Base-by-base conservation (phyloP, 2,888 invertebrate genomes). In the Tachystola acroxantha region DNA sequence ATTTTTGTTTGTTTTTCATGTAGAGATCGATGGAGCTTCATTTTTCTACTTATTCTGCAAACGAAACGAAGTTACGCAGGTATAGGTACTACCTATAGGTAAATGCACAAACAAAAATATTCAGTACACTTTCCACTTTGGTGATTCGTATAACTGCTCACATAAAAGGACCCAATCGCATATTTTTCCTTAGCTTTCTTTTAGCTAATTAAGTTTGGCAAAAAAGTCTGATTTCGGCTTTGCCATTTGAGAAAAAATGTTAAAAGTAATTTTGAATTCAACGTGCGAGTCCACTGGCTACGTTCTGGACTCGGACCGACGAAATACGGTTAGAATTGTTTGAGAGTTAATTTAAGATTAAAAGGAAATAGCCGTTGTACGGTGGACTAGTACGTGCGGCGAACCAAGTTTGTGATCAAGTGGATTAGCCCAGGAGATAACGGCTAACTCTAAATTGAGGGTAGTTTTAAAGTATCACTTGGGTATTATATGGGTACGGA, bases 281-380 rank as follows among this genome's bases (percentile, higher is more conserved):
- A 11, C 12, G 28, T 28, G 37, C 40, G 40, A 32, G 24, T 34
- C 10, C 24, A 19, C 16, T 13, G 31, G 32, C 22, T 22, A 5
- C 10, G 12, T 10, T 12, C 7, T 11, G 24, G 24, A 10, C 19
- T 25, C 30, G 19, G 32, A 25, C 19, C 19, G 10, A 16, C 25
- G 24, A 30, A 34, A 34, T 28, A 35, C 36, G 22, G 31, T 43
- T 37, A 39, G 42, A 54, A 58, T 59, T 57, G 54, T 49, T 53
- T 53, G 52, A 44, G 52, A 61, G 58, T 59, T 61, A 65, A 59
- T 63, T 63, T 57, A 61, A 65, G 57, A 61, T 64, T 65, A 52
- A 62, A 66, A 61, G 60, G 52, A 55, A 62, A 62, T 59, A 57
- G 61, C 54, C 56, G 55, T 53, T 35, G 48, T 47, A 49, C 50